phyloP scores from a whole-genome alignment of 2,797 vertebrate genomes.

The Poeciliopsis infans region DNA sequence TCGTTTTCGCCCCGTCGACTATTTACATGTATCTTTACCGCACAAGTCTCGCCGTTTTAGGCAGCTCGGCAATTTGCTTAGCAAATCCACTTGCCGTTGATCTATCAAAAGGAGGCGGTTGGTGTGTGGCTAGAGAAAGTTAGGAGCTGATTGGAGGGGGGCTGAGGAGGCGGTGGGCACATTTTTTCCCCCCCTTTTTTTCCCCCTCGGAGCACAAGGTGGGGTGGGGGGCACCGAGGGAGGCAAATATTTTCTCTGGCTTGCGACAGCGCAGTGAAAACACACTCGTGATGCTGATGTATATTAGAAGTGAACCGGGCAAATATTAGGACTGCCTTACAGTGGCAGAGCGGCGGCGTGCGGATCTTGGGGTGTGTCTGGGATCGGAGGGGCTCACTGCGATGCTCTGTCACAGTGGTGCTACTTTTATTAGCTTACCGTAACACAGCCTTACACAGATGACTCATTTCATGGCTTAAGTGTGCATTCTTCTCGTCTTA shows the following conservation, averaged over 20 bases:
- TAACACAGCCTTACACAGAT: conserved; percentile 7
- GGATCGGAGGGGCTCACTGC: conserved; percentile 41
- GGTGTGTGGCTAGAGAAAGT: conserved; percentile 55
- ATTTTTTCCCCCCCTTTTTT: neutral
- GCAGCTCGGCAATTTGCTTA: conserved; percentile 78
- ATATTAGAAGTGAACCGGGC: conserved; percentile 79
- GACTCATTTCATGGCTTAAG: neutral
- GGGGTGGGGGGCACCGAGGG: conserved; percentile 40
- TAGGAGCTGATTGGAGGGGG: conserved; percentile 19
- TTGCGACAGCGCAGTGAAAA: conserved; percentile 72
- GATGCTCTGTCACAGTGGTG: conserved; percentile 28
- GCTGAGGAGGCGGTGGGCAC: conserved; percentile 17
- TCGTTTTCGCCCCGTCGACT: conserved; percentile 70
- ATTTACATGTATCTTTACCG: conserved; percentile 79
- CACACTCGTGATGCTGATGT: conserved; percentile 77
- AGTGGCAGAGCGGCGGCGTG: conserved; percentile 63
- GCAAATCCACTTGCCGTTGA: conserved; percentile 78
- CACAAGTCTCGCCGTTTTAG: conserved; percentile 76
- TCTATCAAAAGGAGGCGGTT: conserved; percentile 64
- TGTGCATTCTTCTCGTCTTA: conserved; percentile 11
- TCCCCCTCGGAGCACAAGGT: conserved; percentile 43
- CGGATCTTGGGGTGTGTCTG: conserved; percentile 8
- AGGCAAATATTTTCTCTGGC: conserved; percentile 82
- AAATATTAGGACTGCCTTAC: conserved; percentile 80
- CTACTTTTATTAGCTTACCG: conserved; percentile 15